These are phyloP conservation scores for Cladorhizidae sp. DNA, from an alignment of 37 sponge, comb jelly and placozoan species.

Conservation along the genomic window DNA sequence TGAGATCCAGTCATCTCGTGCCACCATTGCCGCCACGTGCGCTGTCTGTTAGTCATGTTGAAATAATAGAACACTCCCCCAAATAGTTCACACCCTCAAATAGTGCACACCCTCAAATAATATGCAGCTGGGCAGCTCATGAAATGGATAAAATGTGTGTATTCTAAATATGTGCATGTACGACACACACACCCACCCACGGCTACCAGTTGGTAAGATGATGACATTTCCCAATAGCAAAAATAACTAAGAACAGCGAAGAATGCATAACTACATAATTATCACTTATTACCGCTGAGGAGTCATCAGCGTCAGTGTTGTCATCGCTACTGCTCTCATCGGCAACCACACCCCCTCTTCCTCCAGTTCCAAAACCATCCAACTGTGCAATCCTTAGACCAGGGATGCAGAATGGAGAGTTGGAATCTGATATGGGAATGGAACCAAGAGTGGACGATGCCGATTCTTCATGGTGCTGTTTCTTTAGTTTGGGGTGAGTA, in stretches of 20 bases:
- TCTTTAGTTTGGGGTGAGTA: not conserved
- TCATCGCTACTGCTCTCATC: slow-evolving; percentile 69
- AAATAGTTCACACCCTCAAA: too few species aligned
- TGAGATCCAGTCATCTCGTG: too few species aligned
- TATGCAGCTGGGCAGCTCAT: too few species aligned
- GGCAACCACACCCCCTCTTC: slow-evolving; percentile 4
- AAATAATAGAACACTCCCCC: too few species aligned
- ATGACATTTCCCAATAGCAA: too few species aligned
- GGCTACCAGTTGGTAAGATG: too few species aligned
- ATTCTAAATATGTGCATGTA: too few species aligned
- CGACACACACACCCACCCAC: too few species aligned
- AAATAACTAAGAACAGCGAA: not conserved
- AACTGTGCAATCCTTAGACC: slow-evolving; percentile 33
- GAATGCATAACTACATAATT: not conserved
- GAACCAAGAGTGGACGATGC: not conserved
- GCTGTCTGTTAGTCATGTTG: too few species aligned
- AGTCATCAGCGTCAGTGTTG: slow-evolving; percentile 62
- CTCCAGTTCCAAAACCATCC: slow-evolving; percentile 28
- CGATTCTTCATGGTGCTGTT: not conserved
- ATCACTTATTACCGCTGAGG: slow-evolving; percentile 20
- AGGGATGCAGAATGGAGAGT: not conserved
- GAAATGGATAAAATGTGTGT: too few species aligned
- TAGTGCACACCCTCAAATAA: too few species aligned
- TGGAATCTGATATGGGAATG: not conserved
- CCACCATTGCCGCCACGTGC: too few species aligned